Evolutionary conservation across 2,888 invertebrate genomes (phyloP).

Genomic region (Protophormia terraenovae): DNA sequence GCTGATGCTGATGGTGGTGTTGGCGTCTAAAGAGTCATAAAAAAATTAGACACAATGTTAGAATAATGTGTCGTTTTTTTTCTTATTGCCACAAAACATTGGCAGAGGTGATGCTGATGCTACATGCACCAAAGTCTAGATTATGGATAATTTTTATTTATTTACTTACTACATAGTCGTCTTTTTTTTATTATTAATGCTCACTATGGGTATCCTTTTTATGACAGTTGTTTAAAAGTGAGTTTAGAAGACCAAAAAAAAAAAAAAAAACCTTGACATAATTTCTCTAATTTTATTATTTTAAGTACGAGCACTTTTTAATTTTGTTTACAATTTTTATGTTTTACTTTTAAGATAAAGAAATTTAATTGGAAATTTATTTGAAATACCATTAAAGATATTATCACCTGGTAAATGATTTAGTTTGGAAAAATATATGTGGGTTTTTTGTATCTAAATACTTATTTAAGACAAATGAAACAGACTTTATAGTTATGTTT

Average conservation of each 20-base stretch:
- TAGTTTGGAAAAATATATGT: background rate
- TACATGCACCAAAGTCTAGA: background rate
- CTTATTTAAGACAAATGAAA: background rate
- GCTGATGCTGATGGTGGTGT: conserved; percentile 9
- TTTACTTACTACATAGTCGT: background rate
- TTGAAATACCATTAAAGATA: conserved; percentile 19
- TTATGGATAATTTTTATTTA: background rate
- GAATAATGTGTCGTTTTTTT: conserved; percentile 38
- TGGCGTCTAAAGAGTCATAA: conserved; percentile 68
- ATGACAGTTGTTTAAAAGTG: conserved; percentile 46
- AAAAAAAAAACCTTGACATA: conserved; percentile 63
- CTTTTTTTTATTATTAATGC: background rate
- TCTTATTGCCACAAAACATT: background rate
- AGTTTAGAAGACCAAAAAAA: too few relatives aligned
- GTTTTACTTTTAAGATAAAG: conserved; percentile 12
- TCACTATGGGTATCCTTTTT: conserved; percentile 59
- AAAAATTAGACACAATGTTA: conserved; percentile 53
- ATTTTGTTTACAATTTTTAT: background rate
- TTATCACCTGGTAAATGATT: conserved; percentile 22
- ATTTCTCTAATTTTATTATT: conserved; percentile 43
- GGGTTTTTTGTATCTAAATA: background rate
- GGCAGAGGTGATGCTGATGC: conserved; percentile 13
- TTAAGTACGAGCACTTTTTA: background rate
- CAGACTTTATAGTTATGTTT: background rate
- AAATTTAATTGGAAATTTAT: conserved; percentile 21